Base-by-base conservation (phyloP, 1,140 invertebrate species). In the Elymnias hypermnestra region DNA sequence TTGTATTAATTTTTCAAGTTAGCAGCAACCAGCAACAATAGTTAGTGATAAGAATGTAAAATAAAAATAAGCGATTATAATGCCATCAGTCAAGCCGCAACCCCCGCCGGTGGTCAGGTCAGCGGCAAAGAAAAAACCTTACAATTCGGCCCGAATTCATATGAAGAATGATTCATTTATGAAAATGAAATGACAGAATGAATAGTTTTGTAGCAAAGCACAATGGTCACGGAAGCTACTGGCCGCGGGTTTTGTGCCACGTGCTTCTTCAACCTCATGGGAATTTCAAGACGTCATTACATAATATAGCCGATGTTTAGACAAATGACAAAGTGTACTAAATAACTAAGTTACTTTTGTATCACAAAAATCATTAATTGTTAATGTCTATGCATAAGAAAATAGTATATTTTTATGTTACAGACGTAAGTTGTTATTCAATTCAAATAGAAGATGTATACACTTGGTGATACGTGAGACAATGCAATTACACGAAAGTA, bases 111-210 rank as follows among this genome's bases (percentile, higher is more conserved):
- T 76, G 75, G 73, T 72, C 72, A 84, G 72, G 74, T 77, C 75
- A 83, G 67, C 67, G 64, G 61, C 56, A 53, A 67, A 72, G 65
- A 81, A 81, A 81, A 78, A 83, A 71, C 58, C 60, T 72, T 51
- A 76, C 60, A 76, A 73, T 71, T 67, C 40, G 51, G 60, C 57
- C 65, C 72, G 69, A 72, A 81, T 82, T 72, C 74, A 74, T 82
- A 82, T 76, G 73, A 73, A 78, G 75, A 82, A 84, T 78, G 71
- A 81, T 77, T 82, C 77, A 74, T 82, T 79, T 82, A 81, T 78
- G 72, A 81, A 84, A 82, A 81, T 77, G 74, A 75, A 84, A 84
- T 75, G 76, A 83, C 78, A 81, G 77, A 79, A 75, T 81, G 81
- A 76, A 74, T 79, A 72, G 71, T 76, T 64, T 60, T 53, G 60